phyloP scores from a whole-genome alignment of 2,797 vertebrate species.

The Bradypodion pumilum region DNA sequence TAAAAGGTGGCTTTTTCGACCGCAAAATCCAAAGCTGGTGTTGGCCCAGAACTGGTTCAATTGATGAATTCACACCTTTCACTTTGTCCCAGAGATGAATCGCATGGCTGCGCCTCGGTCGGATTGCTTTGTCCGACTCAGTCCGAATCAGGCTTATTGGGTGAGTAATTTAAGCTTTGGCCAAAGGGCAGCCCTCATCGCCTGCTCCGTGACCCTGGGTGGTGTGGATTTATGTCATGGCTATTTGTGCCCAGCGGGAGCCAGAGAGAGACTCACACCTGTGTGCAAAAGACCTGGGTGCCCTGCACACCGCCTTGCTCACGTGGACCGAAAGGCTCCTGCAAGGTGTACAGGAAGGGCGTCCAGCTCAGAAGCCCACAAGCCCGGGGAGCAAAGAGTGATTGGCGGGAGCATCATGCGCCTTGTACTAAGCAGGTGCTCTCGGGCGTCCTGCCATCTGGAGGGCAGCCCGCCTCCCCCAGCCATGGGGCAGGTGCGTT shows the following conservation, averaged over 20 bases:
- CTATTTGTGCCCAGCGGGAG: no score
- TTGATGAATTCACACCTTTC: no score
- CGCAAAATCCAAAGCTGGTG: no score
- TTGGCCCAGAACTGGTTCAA: no score
- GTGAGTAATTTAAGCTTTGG: no score
- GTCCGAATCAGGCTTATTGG: no score
- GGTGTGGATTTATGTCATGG: not conserved
- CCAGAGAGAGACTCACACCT: rapidly evolving
- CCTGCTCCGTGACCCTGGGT: no score
- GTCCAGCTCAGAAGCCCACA: not conserved
- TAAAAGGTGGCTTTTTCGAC: no score
- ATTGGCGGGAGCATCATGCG: not conserved
- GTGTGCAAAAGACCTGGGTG: not conserved
- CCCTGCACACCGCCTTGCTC: not conserved
- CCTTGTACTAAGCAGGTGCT: not conserved
- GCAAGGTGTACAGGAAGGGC: not conserved
- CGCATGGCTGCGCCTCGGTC: no score
- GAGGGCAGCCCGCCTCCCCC: not conserved
- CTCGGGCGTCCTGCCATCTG: not conserved
- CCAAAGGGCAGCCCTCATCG: no score
- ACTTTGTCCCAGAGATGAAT: no score
- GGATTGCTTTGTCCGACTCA: no score
- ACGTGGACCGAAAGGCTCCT: not conserved
- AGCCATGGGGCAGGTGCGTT: not conserved
- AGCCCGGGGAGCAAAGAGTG: not conserved